Percentiles rank a stretch among this genome's conserved stretches.
Evolutionary conservation across 1,140 invertebrate species (phyloP).

Genomic region (Globodera ellingtonae): DNA sequence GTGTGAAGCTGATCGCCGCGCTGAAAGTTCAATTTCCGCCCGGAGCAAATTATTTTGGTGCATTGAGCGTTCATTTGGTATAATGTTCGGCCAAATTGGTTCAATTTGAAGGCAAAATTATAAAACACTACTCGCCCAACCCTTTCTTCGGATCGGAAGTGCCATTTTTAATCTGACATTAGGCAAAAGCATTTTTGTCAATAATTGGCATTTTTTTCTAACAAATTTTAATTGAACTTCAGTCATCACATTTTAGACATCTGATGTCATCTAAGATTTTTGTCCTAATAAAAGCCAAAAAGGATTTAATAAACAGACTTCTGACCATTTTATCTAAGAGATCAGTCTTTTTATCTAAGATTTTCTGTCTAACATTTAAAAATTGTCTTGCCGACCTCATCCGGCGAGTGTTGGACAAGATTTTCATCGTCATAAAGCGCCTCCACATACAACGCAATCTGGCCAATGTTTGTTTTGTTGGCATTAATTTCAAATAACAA

Average conservation of each 20-base stretch:
- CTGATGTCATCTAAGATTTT: not conserved
- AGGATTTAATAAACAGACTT: not conserved
- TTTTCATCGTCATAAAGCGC: slow-evolving; percentile 53
- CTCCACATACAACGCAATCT: slow-evolving; percentile 50
- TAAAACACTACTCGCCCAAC: no score
- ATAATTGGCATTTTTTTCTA: no score
- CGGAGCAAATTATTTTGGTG: no score
- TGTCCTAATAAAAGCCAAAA: not conserved
- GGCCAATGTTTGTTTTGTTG: slow-evolving; percentile 1
- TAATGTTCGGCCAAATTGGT: no score
- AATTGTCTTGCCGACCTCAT: slow-evolving; percentile 8
- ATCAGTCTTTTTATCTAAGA: not conserved
- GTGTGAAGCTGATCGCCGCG: no score
- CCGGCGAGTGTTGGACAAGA: slow-evolving; percentile 40
- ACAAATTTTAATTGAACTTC: no score
- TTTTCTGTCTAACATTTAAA: slow-evolving; percentile 1
- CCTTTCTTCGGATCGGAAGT: no score
- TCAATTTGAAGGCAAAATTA: no score
- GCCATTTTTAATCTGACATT: no score
- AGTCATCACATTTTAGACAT: not conserved
- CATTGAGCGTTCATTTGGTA: no score
- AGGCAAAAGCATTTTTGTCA: no score
- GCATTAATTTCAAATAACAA: slow-evolving; percentile 1
- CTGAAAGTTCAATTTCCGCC: no score
- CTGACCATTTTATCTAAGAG: not conserved